Evolutionary conservation across 1,140 invertebrate genomes (phyloP).

Genomic region (Zaprionus capensis): DNA sequence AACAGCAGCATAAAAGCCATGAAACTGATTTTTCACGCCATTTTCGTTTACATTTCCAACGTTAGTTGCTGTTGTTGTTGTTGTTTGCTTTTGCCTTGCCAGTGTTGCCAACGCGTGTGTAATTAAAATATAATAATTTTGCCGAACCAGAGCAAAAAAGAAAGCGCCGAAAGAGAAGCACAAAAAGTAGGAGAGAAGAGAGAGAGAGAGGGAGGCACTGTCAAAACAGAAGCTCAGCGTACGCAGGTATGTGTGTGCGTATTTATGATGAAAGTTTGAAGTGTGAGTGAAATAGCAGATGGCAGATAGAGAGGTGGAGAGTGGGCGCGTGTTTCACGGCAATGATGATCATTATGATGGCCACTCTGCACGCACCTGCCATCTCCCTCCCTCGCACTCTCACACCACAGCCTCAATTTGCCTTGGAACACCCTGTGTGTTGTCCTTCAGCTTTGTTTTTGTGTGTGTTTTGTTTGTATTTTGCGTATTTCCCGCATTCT

Average conservation of each 20-base stretch:
- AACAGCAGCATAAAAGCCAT: conserved; percentile 81
- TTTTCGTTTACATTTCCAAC: conserved; percentile 78
- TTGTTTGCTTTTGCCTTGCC: conserved; percentile 56
- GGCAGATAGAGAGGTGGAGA: conserved; percentile 2
- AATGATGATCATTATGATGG: conserved; percentile 71
- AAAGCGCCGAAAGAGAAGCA: conserved; percentile 25
- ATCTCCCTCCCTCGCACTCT: not conserved
- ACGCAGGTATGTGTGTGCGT: conserved; percentile 21
- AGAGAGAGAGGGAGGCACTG: too few species aligned
- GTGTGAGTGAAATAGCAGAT: conserved; percentile 21
- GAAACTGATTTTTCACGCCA: conserved; percentile 83
- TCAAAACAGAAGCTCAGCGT: not conserved
- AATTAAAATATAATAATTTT: conserved; percentile 83
- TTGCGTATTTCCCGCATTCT: conserved; percentile 19
- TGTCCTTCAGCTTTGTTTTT: conserved; percentile 59
- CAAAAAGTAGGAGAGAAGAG: not conserved
- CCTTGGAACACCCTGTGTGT: not conserved
- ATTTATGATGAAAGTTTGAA: conserved; percentile 76
- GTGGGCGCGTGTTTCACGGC: conserved; percentile 41
- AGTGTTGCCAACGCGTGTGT: conserved; percentile 67
- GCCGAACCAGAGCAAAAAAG: conserved; percentile 54
- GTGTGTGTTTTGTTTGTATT: not conserved
- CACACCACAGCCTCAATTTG: conserved; percentile 1
- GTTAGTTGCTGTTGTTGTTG: conserved; percentile 38
- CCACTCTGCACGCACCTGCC: conserved; percentile 74